phyloP scores from a whole-genome alignment of 92 coral and sea anemone species.

The Epizoanthus scotinus region DNA sequence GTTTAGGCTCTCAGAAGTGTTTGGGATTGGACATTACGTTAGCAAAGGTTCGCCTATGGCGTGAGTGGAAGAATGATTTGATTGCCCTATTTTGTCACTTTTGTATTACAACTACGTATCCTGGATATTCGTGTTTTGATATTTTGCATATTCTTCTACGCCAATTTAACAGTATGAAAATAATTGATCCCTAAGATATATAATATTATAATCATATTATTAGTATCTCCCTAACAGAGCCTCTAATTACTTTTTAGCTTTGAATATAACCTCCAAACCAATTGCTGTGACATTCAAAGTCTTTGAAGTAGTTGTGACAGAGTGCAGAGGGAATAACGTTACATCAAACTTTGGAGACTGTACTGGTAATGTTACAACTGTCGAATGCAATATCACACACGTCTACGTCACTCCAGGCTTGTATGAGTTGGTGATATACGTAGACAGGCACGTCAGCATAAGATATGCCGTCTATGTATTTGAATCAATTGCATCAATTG shows the following conservation, averaged over 20 bases:
- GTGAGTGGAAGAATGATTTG: too few relatives aligned
- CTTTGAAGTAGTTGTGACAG: constrained; percentile 10
- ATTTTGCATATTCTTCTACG: too few relatives aligned
- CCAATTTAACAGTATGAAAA: too few relatives aligned
- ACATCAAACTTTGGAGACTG: constrained; percentile 65
- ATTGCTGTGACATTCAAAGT: neutral
- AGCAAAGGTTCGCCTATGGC: too few relatives aligned
- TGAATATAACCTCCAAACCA: constrained; percentile 3
- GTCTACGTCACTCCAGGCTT: constrained; percentile 53
- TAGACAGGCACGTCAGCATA: constrained; percentile 30
- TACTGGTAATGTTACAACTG: constrained; percentile 21
- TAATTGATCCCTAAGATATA: too few relatives aligned
- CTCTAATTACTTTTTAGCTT: constrained; percentile 1
- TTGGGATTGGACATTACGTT: too few relatives aligned
- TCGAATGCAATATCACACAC: constrained; percentile 56
- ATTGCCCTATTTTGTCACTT: too few relatives aligned
- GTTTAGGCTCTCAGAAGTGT: too few relatives aligned
- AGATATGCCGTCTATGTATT: constrained; percentile 39
- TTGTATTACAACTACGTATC: too few relatives aligned
- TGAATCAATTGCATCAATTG: constrained; percentile 42
- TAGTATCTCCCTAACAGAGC: too few relatives aligned
- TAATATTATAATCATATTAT: too few relatives aligned
- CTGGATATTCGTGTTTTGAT: too few relatives aligned
- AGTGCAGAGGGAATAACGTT: constrained; percentile 20
- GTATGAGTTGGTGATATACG: constrained; percentile 38